Evolutionary conservation across 2,113 vertebrate genomes (phyloP).

Genomic region (Loxodonta africana): DNA sequence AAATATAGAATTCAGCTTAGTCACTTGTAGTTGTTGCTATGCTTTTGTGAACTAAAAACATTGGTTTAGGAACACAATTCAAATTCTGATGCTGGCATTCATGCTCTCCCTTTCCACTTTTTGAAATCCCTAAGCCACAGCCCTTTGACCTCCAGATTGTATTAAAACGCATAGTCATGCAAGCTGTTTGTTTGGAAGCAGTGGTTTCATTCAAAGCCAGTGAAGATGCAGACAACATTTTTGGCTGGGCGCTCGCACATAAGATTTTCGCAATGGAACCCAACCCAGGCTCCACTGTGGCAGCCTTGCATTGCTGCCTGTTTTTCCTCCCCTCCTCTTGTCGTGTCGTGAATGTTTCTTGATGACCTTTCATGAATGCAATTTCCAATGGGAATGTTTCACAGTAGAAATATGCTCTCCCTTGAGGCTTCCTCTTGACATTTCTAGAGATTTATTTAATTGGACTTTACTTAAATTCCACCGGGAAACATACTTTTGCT

Average conservation of each 20-base stretch:
- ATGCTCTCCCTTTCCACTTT: conserved; percentile 15
- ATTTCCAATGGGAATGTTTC: conserved; percentile 84
- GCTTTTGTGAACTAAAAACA: conserved; percentile 63
- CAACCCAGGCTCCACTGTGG: fast-evolving
- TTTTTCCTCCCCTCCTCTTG: background rate
- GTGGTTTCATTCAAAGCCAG: background rate
- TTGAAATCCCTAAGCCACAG: conserved; percentile 39
- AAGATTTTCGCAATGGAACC: fast-evolving
- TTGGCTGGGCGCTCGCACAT: fast-evolving
- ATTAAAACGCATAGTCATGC: background rate
- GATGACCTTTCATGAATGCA: conserved; percentile 84
- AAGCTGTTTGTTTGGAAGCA: background rate
- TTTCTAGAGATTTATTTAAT: conserved; percentile 88
- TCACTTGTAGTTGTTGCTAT: conserved; percentile 39
- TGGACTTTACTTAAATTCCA: conserved; percentile 81
- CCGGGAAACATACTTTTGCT: conserved; percentile 82
- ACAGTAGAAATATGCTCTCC: conserved; percentile 84
- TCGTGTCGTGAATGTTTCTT: conserved; percentile 69
- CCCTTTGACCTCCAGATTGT: conserved; percentile 40
- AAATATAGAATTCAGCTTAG: conserved; percentile 14
- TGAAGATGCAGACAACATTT: background rate
- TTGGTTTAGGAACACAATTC: conserved; percentile 34
- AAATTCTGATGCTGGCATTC: background rate
- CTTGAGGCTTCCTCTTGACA: conserved; percentile 74
- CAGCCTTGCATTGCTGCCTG: background rate